phyloP scores from a whole-genome alignment of 2,888 invertebrate species.

The Colostygia pectinataria region DNA sequence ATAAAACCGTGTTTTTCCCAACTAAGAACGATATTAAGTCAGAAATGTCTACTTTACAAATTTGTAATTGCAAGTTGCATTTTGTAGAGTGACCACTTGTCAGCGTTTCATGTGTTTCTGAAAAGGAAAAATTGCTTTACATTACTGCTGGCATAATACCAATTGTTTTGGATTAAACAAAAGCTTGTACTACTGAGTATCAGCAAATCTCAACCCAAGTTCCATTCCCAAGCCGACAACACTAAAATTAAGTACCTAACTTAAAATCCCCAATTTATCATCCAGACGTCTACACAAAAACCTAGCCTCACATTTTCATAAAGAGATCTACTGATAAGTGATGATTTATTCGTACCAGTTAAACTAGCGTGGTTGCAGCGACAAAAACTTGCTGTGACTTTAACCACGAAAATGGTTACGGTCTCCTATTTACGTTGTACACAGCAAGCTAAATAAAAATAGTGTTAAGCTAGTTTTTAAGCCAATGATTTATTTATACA shows the following conservation, averaged over 20 bases:
- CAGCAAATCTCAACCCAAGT: slow-evolving; percentile 9
- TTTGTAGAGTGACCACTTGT: no score
- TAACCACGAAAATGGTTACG: slow-evolving; percentile 31
- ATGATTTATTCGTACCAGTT: slow-evolving; percentile 39
- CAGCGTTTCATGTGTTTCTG: no score
- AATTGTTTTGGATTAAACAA: no score
- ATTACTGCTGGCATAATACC: no score
- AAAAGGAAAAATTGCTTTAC: no score
- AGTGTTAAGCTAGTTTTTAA: background rate
- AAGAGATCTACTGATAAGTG: slow-evolving; percentile 36
- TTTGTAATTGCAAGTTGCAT: no score
- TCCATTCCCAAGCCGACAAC: slow-evolving; percentile 10
- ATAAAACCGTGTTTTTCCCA: no score
- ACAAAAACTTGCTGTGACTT: slow-evolving; percentile 32
- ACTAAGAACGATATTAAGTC: no score
- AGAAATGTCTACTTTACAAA: no score
- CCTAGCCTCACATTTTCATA: slow-evolving; percentile 38
- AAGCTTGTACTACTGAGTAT: background rate
- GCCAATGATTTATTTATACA: no score
- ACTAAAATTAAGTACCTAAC: slow-evolving; percentile 22
- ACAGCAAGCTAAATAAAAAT: background rate
- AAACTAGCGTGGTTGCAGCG: slow-evolving; percentile 33
- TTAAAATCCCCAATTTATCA: slow-evolving; percentile 31
- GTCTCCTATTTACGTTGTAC: slow-evolving; percentile 5
- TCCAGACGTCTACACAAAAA: slow-evolving; percentile 34